Base-by-base conservation (phyloP, 2,797 vertebrate species). In the Pangasius sanitwongsei region DNA sequence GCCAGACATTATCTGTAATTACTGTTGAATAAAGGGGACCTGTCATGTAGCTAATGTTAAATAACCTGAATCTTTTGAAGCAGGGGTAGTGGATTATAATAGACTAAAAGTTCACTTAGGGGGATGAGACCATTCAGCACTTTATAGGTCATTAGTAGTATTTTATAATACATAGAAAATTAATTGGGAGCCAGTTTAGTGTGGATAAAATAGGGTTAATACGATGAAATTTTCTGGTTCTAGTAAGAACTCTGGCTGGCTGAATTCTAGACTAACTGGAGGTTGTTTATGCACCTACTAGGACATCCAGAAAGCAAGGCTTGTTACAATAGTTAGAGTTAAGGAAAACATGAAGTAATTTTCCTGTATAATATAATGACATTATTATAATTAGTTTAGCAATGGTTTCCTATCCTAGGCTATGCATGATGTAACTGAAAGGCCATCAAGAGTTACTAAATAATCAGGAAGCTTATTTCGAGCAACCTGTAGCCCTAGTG, bases 1-100 rank as follows among this genome's bases (percentile, higher is more conserved):
- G 80, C 63, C 84, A 89, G 87, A 81, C 55, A 41, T 91, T 88
- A 91, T 91, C 77, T 92, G 88, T 93, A 92, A 94, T 94, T 91
- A 94, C 87, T 1, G 53, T 70, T 89, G 88, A 91, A 91, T 88
- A 86, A 89, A 67, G 6, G n/a, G 15, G 50, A 80, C 12, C 28
- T 78, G 48, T 31, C 6, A 55, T 55, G 75, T 16, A 78, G 28
- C 28, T 55, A 18, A 15, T 55, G 75, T 31, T 31, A 34, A 80
- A 80, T 80, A 34, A 80, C 41, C 23, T 57, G n/a, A 80, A 55
- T 80, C 50, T 15, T 77, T 77, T 57, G 16, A 50, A 57, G 77
- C 16, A 57, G n/a, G n/a, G 3, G 8, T 57, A 18, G n/a, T 34
- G 53, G 75, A 53, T 77, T 28, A 77, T 48, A 25, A 72, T 37